These are phyloP conservation scores for Ephialtes manifestator DNA, from an alignment of 2,888 invertebrate species.

Conservation along the genomic window DNA sequence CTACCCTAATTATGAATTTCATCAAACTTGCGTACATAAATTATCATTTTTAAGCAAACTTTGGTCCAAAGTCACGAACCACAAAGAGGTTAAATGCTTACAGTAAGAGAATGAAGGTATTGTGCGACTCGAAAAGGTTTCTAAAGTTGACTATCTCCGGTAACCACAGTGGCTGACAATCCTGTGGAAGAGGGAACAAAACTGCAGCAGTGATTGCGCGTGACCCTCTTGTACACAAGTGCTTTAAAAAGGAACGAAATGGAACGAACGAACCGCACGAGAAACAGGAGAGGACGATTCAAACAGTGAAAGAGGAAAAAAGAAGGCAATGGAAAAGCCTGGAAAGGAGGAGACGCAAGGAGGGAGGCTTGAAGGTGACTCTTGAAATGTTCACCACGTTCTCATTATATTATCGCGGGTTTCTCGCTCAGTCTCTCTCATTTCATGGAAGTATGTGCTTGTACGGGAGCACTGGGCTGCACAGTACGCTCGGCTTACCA, in stretches of 20 bases:
- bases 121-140: neutral
- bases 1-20: too few relatives aligned
- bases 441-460: constrained; percentile 8
- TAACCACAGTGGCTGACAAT: constrained; percentile 17
- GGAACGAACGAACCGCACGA: constrained; percentile 1
- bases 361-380: constrained; percentile 21
- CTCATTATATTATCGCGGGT: constrained; percentile 60
- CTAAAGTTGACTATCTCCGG: constrained; percentile 2
- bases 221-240: constrained; percentile 5
- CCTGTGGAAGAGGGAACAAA: constrained; percentile 17
- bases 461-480: constrained; percentile 13
- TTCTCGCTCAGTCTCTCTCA: constrained; percentile 28
- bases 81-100: neutral
- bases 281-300: constrained; percentile 12
- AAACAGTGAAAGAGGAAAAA: neutral
- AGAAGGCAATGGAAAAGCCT: constrained; percentile 24
- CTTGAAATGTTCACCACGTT: constrained; percentile 54
- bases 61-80: too few relatives aligned
- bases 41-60: too few relatives aligned
- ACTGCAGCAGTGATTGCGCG: constrained; percentile 40
- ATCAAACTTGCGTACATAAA: too few relatives aligned
- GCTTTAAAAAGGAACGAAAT: neutral
- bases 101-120: neutral
- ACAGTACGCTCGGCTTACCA: constrained; percentile 23
- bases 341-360: neutral